Evolutionary conservation across 2,113 vertebrate species (phyloP), one percentile per base, ranked within the genome.

Genomic region (Bothrops jararaca): DNA sequence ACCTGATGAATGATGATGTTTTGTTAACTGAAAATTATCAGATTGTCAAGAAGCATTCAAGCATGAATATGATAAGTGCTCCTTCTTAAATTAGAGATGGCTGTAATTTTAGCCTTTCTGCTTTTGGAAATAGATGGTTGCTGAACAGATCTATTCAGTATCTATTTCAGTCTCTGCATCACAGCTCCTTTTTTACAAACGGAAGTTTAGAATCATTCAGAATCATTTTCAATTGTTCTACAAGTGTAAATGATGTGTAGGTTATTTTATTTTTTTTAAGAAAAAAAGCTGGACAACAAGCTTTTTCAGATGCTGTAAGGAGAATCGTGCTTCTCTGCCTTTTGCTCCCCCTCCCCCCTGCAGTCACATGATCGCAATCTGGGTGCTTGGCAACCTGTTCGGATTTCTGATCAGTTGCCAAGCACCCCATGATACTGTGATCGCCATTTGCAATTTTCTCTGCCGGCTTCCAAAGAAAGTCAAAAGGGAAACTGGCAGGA

Each of bases 1-100:
- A 39, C 0, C 52, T 11, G 22, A 3, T 5, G 3, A 50, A 48
- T 11, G 22, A 3, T 5, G 3, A 42, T 88, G 12, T 86, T 91
- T 11, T 88, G 69, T 90, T n/a, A 93, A 60, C 26, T 48, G 42
- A 86, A 85, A 87, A 15, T 88, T 69, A 89, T 89, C n/a, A 1
- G 54, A 93, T 52, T 89, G 89, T 45, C 94, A 91, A 39, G 88
- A 29, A n/a, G 50, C 53, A 89, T 48, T 56, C 50, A 23, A 89
- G 29, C 4, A 42, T 58, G 34, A 60, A 22, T 18, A 52, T 53
- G 87, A 29, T 90, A 45, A 53, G 18, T 34, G 20, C 0, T 0
- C 74, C 42, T 34, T n/a, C 42, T 60, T 85, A 86, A 85, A 0
- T 18, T 53, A 86, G 92, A 29, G n/a, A 86, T 34, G 3, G 0